Evolutionary conservation across 37 sponge, comb jelly and placozoan genomes (phyloP).

Genomic region (Cladorhizidae sp.): DNA sequence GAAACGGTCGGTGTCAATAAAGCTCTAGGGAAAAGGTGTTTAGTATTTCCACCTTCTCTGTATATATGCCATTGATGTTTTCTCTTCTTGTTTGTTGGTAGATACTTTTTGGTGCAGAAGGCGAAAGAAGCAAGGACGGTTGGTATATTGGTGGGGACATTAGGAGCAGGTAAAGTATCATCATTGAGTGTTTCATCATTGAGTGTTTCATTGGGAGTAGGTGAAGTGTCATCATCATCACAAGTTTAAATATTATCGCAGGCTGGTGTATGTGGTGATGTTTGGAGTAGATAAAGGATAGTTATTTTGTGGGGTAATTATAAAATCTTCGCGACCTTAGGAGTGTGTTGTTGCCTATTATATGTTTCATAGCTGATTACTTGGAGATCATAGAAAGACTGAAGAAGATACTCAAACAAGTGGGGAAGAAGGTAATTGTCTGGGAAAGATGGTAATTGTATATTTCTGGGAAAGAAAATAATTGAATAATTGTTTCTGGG

Average conservation of each 20-base stretch:
- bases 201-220: conserved; percentile 89
- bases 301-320: too few species aligned
- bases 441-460: background rate
- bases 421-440: conserved; percentile 79
- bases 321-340: too few species aligned
- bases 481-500: background rate
- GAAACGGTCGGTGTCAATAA: conserved; percentile 80
- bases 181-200: too few species aligned
- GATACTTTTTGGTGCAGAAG: conserved; percentile 90
- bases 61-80: background rate
- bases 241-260: too few species aligned
- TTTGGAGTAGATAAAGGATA: too few species aligned
- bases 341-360: too few species aligned
- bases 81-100: background rate
- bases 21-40: conserved; percentile 68
- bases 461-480: background rate
- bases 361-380: conserved; percentile 78
- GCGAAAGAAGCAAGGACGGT: conserved; percentile 84
- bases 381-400: conserved; percentile 79
- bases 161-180: conserved; percentile 69
- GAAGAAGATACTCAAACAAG: conserved; percentile 69
- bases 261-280: background rate
- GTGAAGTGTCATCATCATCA: conserved; percentile 15
- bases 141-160: conserved; percentile 94
- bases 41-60: background rate